phyloP scores from a whole-genome alignment of 2,113 vertebrate species.

The Scytalopus superciliaris region DNA sequence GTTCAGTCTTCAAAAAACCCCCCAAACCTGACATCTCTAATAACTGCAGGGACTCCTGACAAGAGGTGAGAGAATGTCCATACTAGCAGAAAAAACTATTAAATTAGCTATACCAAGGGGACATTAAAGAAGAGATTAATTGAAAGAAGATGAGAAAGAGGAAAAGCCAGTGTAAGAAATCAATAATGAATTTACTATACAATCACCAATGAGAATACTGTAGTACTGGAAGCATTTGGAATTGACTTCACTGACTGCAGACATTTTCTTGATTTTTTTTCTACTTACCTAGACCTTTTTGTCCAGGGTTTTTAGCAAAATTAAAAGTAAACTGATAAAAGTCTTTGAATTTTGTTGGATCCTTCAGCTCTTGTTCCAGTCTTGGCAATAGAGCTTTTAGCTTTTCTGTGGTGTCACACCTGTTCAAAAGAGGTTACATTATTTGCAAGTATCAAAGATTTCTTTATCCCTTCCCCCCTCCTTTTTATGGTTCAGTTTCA shows the following conservation, averaged over 20 bases:
- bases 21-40: not conserved
- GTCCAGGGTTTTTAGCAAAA: slow-evolving; percentile 95
- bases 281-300: slow-evolving; percentile 92
- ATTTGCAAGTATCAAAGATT: not conserved
- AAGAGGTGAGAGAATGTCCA: not conserved
- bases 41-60: not conserved
- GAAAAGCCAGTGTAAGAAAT: not conserved
- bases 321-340: slow-evolving; percentile 98
- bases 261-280: not conserved
- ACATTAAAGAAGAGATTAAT: not conserved
- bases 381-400: slow-evolving; percentile 87
- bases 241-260: not conserved
- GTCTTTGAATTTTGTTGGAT: slow-evolving; percentile 90
- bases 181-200: not conserved
- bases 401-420: slow-evolving; percentile 93
- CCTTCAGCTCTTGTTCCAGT: slow-evolving; percentile 94
- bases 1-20: not conserved
- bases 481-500: not conserved
- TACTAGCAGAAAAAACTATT: not conserved
- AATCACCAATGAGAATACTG: not conserved
- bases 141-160: not conserved
- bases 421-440: slow-evolving; percentile 59
- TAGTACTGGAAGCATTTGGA: not conserved
- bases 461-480: not conserved
- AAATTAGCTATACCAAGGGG: not conserved